phyloP scores from a whole-genome alignment of 2,113 vertebrate genomes.

The Anser brachyrhynchus region DNA sequence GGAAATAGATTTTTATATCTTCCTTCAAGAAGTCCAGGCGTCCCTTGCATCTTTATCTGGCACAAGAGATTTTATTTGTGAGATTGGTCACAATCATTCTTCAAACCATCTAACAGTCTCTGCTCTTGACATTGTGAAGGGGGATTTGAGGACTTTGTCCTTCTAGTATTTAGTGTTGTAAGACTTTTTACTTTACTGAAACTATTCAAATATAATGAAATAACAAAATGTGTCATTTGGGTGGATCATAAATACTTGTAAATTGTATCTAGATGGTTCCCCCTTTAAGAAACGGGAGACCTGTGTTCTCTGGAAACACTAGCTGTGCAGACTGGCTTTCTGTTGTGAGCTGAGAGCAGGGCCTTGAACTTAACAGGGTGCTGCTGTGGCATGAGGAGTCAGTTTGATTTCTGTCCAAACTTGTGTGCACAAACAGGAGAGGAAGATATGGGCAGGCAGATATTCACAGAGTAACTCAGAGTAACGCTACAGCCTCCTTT shows the following conservation, averaged over 20 bases:
- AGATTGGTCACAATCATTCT: background rate
- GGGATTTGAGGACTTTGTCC: background rate
- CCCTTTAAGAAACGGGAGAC: background rate
- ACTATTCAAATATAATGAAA: background rate
- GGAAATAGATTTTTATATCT: background rate
- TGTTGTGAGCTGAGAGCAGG: background rate
- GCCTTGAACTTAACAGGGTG: background rate
- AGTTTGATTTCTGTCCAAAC: background rate
- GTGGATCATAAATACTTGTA: background rate
- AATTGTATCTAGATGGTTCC: background rate
- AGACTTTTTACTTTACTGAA: background rate
- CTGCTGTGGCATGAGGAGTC: background rate
- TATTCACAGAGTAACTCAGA: background rate
- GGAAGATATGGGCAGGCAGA: background rate
- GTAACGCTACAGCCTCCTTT: no score
- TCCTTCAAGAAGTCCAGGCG: background rate
- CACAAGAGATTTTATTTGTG: background rate
- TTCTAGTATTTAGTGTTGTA: background rate
- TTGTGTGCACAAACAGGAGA: background rate
- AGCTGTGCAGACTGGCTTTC: background rate
- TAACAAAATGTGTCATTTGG: background rate
- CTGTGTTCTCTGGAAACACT: background rate
- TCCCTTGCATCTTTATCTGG: no score
- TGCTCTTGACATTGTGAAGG: background rate
- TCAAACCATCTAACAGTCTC: background rate